Evolutionary conservation across 2,797 vertebrate genomes (phyloP).

Genomic region (Streptopelia turtur): DNA sequence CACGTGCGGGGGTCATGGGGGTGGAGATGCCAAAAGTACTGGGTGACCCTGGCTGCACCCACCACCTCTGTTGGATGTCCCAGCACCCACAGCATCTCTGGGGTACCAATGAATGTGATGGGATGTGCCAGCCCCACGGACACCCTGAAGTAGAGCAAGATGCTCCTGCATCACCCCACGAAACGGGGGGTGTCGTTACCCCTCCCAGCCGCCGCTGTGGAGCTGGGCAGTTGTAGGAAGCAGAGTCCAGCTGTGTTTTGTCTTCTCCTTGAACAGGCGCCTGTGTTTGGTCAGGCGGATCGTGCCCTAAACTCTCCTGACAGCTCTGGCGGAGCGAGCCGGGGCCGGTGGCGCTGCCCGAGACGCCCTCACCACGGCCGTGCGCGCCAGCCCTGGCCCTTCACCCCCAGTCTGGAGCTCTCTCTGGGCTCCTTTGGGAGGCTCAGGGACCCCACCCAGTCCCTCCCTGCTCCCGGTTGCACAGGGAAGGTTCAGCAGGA

Average conservation of each 20-base stretch:
- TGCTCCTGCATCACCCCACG: not conserved
- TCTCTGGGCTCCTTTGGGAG: not conserved
- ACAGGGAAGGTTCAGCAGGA: not conserved
- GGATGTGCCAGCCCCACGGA: accelerated
- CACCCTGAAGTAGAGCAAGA: not conserved
- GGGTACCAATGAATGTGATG: accelerated
- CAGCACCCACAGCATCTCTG: not conserved
- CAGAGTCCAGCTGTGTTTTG: not conserved
- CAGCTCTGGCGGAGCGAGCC: not conserved
- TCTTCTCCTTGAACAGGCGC: not conserved
- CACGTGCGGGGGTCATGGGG: accelerated
- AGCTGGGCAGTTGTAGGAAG: not conserved
- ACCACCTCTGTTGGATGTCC: not conserved
- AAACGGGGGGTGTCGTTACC: not conserved
- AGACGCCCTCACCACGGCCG: accelerated
- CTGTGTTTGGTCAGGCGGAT: not conserved
- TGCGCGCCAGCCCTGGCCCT: not conserved
- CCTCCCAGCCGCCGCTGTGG: accelerated
- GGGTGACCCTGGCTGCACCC: not conserved
- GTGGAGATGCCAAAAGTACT: not conserved
- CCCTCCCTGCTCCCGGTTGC: not conserved
- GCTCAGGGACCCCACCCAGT: not conserved
- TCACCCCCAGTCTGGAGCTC: not conserved
- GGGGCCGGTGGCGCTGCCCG: accelerated
- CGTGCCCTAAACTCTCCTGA: not conserved